Percentiles rank a stretch among this genome's conserved stretches.
These are phyloP conservation scores for Coleophora deauratella DNA, from an alignment of 2,888 invertebrate genomes.

Conservation along the genomic window DNA sequence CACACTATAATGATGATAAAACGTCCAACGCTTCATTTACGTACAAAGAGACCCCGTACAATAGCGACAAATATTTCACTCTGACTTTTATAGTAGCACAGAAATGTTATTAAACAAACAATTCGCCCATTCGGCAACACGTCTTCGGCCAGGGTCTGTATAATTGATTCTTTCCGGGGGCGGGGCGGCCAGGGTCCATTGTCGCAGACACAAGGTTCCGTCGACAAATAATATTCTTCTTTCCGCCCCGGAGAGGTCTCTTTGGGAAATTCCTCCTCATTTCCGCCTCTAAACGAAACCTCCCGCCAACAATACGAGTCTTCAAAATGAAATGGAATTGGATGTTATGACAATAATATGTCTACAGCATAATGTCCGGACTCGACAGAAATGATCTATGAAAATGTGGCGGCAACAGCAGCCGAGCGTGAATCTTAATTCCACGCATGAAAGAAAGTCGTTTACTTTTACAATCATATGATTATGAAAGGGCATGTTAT, in stretches of 20 bases:
- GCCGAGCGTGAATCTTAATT: constrained; percentile 29
- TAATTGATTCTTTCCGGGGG: constrained; percentile 74
- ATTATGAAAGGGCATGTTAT: neutral
- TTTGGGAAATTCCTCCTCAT: constrained; percentile 62
- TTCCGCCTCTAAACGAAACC: constrained; percentile 62
- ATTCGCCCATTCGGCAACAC: constrained; percentile 67
- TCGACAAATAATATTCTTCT: constrained; percentile 59
- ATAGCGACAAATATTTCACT: constrained; percentile 58
- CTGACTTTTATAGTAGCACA: constrained; percentile 56
- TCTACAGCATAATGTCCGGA: constrained; percentile 39
- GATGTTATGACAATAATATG: constrained; percentile 61
- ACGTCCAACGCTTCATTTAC: constrained; percentile 52
- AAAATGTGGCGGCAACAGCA: constrained; percentile 31
- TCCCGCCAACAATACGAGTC: constrained; percentile 51
- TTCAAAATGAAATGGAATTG: constrained; percentile 63
- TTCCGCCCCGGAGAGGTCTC: constrained; percentile 42
- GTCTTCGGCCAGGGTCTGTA: constrained; percentile 52
- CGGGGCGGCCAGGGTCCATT: constrained; percentile 50
- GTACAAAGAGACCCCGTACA: constrained; percentile 49
- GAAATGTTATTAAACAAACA: constrained; percentile 74
- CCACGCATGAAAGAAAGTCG: constrained; percentile 17
- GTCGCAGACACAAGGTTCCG: constrained; percentile 34
- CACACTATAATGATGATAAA: constrained; percentile 46
- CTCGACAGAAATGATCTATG: constrained; percentile 33
- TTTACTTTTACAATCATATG: constrained; percentile 15